These are phyloP conservation scores for Psittacara wagleri DNA, from an alignment of 2,113 vertebrate species.

Conservation along the genomic window DNA sequence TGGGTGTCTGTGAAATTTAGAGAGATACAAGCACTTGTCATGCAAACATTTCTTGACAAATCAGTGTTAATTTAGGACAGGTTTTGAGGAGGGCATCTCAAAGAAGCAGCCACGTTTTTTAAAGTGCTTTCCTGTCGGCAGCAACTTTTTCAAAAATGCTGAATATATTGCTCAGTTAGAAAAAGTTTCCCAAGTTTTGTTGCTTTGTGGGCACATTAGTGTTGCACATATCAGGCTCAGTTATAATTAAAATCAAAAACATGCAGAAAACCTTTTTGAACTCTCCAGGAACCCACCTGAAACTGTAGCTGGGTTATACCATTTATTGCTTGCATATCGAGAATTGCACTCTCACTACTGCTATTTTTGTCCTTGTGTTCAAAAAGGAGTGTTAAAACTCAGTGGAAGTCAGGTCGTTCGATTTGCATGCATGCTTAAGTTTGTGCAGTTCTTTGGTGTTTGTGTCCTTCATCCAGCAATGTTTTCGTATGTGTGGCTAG, in stretches of 20 bases:
- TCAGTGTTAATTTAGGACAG: neutral
- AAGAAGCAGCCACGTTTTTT: neutral
- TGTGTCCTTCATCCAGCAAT: neutral
- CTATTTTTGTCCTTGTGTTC: neutral
- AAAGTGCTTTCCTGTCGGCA: neutral
- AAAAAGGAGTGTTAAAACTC: neutral
- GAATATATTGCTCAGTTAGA: neutral
- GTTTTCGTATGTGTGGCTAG: neutral
- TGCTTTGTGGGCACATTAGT: neutral
- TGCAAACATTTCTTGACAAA: neutral
- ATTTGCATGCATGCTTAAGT: neutral
- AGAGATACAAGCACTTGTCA: neutral
- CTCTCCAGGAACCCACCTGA: neutral
- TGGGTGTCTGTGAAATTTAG: neutral
- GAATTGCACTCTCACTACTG: neutral
- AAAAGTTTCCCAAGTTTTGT: neutral
- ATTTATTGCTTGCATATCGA: neutral
- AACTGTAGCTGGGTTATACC: neutral
- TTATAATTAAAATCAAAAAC: neutral
- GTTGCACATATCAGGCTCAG: neutral
- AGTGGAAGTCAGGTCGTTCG: neutral
- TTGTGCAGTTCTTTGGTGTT: neutral
- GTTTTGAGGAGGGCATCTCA: neutral
- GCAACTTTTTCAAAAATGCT: neutral
- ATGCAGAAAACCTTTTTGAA: neutral